These are phyloP conservation scores for Sisor rabdophorus DNA, from an alignment of 2,113 vertebrate genomes.

Conservation along the genomic window DNA sequence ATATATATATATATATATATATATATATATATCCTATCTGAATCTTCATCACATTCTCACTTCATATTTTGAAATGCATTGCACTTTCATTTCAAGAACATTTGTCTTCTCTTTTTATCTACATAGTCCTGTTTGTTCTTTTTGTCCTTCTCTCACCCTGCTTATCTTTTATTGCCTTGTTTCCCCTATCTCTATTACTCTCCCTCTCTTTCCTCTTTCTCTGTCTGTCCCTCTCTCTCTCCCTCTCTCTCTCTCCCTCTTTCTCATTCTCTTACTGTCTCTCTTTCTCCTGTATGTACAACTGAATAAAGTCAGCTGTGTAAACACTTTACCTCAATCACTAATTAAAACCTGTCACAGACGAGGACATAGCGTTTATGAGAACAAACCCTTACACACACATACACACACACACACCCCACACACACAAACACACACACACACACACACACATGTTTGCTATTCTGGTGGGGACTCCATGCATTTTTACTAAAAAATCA, in stretches of 20 bases:
- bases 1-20: too few relatives aligned
- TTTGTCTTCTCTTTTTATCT: too few relatives aligned
- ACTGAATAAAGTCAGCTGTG: constrained; percentile 7
- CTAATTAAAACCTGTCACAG: constrained; percentile 2
- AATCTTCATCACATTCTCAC: too few relatives aligned
- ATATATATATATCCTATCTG: too few relatives aligned
- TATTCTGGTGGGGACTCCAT: too few relatives aligned
- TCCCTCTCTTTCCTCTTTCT: neutral
- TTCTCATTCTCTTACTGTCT: constrained; percentile 5
- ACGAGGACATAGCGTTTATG: neutral
- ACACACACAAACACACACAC: constrained; percentile 3
- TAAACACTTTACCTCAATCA: constrained; percentile 5
- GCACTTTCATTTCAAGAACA: too few relatives aligned
- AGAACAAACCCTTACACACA: neutral
- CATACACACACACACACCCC: constrained; percentile 7
- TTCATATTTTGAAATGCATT: too few relatives aligned
- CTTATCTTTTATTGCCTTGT: too few relatives aligned
- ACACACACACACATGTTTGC: neutral
- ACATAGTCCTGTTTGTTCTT: neutral
- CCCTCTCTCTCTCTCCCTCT: constrained; percentile 17
- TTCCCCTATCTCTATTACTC: neutral
- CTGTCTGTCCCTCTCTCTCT: neutral
- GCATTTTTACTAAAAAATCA: neutral
- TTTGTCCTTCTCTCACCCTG: neutral
- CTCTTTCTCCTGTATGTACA: neutral